These are phyloP conservation scores for Cavia aperea DNA, from an alignment of 2,113 vertebrate genomes.

Conservation along the genomic window DNA sequence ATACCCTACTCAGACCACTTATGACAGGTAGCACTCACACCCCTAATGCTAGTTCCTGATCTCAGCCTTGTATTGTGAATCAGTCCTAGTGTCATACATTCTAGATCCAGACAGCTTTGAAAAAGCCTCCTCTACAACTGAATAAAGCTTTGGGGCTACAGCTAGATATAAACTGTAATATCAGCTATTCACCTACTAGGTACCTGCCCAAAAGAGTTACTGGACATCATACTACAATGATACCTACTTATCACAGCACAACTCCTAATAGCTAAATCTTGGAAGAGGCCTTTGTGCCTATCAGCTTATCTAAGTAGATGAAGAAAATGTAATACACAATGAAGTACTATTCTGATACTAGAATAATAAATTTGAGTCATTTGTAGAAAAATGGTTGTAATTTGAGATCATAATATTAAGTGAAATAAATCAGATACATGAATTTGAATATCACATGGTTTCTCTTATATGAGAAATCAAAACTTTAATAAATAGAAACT, in stretches of 20 bases:
- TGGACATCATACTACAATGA: not conserved
- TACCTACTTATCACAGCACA: not conserved
- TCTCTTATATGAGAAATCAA: not conserved
- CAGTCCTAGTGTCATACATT: not conserved
- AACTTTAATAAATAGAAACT: not conserved
- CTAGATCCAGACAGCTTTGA: not conserved
- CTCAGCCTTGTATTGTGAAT: not conserved
- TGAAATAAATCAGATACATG: not conserved
- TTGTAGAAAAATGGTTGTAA: not conserved
- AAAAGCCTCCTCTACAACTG: not conserved
- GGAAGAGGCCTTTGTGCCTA: not conserved
- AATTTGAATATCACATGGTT: not conserved
- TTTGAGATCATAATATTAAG: not conserved
- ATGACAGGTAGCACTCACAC: not conserved
- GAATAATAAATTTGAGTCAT: not conserved
- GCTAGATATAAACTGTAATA: not conserved
- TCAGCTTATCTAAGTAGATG: not conserved
- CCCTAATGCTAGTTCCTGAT: not conserved
- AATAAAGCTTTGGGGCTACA: not conserved
- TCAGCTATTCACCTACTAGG: not conserved
- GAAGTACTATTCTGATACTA: not conserved
- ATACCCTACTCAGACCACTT: not conserved
- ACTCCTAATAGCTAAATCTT: not conserved
- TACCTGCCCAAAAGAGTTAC: not conserved
- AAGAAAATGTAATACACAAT: not conserved